Evolutionary conservation across 2,888 invertebrate genomes (phyloP).

Genomic region (Andrena minutula): DNA sequence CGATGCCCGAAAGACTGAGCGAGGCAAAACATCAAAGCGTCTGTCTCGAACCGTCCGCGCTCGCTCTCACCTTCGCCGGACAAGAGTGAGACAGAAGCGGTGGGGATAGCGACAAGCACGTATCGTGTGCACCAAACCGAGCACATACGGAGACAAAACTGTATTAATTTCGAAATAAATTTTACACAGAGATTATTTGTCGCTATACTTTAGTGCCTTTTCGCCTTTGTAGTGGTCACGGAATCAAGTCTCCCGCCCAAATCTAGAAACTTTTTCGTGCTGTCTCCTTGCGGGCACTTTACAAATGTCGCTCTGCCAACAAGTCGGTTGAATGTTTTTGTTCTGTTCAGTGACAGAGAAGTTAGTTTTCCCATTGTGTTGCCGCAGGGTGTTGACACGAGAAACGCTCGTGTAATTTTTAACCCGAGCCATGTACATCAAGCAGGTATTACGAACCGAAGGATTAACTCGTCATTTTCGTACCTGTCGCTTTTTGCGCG

Average conservation of each 20-base stretch:
- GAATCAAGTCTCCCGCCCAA: constrained; percentile 74
- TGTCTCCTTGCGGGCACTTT: constrained; percentile 47
- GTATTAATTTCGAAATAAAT: constrained; percentile 32
- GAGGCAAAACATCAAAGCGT: too few relatives aligned
- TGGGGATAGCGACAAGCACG: too few relatives aligned
- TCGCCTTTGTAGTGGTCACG: constrained; percentile 22
- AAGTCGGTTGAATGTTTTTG: constrained; percentile 61
- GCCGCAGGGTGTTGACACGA: constrained; percentile 36
- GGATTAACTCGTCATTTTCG: neutral
- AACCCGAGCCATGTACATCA: constrained; percentile 77
- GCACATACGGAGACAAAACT: too few relatives aligned
- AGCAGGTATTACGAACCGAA: constrained; percentile 74
- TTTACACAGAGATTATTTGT: neutral
- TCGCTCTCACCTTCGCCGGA: too few relatives aligned
- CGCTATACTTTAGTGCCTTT: constrained; percentile 30
- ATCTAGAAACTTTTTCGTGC: constrained; percentile 66
- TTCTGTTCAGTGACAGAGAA: constrained; percentile 50
- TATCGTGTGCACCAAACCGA: too few relatives aligned
- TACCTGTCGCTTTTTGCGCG: constrained; percentile 30
- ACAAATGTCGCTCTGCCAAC: constrained; percentile 68
- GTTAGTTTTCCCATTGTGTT: constrained; percentile 21
- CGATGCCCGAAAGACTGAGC: too few relatives aligned
- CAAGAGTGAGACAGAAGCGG: too few relatives aligned
- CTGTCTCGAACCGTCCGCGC: too few relatives aligned
- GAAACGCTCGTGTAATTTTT: constrained; percentile 43